These are phyloP conservation scores for Picathartes gymnocephalus DNA, from an alignment of 2,113 vertebrate genomes.

Conservation along the genomic window DNA sequence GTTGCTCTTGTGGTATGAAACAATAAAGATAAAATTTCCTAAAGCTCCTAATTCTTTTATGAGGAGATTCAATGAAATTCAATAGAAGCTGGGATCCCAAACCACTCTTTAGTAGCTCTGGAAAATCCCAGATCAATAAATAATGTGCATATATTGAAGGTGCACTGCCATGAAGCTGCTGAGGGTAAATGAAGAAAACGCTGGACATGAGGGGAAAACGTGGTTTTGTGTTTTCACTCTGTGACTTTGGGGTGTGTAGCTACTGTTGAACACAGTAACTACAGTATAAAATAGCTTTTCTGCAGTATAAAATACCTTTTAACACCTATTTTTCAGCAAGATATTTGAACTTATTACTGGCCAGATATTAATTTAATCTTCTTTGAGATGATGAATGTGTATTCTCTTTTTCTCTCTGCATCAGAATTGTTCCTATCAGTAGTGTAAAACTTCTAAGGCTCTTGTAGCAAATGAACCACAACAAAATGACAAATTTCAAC, in stretches of 20 bases:
- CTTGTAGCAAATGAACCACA: not conserved
- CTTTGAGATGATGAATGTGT: not conserved
- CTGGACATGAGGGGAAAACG: not conserved
- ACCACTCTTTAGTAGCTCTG: not conserved
- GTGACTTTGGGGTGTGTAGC: not conserved
- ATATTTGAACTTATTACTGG: not conserved
- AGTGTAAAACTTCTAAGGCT: not conserved
- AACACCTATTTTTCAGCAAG: not conserved
- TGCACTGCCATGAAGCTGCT: not conserved
- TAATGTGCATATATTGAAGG: not conserved
- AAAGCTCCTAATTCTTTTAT: slow-evolving; percentile 9
- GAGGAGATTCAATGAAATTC: not conserved
- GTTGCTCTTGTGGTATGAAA: slow-evolving; percentile 2
- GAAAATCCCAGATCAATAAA: slow-evolving; percentile 2
- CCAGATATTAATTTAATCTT: not conserved
- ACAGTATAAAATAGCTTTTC: not conserved
- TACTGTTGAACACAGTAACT: not conserved
- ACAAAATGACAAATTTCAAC: not conserved
- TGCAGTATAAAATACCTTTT: not conserved
- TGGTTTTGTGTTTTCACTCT: not conserved
- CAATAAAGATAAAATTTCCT: slow-evolving; percentile 9
- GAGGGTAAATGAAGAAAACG: not conserved
- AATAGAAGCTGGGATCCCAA: not conserved
- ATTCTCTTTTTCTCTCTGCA: not conserved
- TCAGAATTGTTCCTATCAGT: not conserved